phyloP scores from a whole-genome alignment of 2,797 vertebrate species.

The Momotus momota region DNA sequence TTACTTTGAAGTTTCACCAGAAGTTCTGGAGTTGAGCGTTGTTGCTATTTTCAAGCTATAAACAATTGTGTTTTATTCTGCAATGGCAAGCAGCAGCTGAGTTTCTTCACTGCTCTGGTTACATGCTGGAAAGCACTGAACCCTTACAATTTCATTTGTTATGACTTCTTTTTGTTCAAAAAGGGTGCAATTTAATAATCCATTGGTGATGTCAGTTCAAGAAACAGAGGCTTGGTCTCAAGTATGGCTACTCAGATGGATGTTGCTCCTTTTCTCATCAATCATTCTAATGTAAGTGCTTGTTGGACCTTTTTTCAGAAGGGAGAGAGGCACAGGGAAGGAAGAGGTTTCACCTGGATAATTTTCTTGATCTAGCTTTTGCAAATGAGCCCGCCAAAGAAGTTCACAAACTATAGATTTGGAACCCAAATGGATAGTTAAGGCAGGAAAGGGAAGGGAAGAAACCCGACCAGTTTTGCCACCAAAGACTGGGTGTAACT shows the following conservation, averaged over 20 bases:
- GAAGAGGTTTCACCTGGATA: neutral
- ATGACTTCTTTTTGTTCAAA: neutral
- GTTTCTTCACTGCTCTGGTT: neutral
- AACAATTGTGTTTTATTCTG: neutral
- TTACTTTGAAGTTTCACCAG: neutral
- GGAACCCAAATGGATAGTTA: neutral
- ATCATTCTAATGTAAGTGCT: neutral
- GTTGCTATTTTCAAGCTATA: neutral
- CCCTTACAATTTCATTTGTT: neutral
- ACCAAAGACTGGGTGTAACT: neutral
- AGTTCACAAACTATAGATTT: neutral
- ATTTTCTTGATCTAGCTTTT: neutral
- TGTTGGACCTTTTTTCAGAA: neutral
- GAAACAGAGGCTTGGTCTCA: neutral
- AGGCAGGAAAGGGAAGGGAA: slow-evolving; percentile 12
- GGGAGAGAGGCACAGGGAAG: neutral
- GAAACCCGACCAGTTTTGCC: slow-evolving; percentile 36
- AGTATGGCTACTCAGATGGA: neutral
- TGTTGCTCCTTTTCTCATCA: neutral
- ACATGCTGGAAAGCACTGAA: neutral
- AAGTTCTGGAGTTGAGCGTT: neutral
- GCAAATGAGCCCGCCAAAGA: neutral
- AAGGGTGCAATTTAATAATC: neutral
- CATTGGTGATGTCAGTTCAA: neutral
- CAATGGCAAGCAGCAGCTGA: neutral